Percentiles rank a stretch among this genome's conserved stretches.
Evolutionary conservation across 35 echinoderm and acorn worm genomes (phyloP).

Genomic region (Holothuria glaberrima): DNA sequence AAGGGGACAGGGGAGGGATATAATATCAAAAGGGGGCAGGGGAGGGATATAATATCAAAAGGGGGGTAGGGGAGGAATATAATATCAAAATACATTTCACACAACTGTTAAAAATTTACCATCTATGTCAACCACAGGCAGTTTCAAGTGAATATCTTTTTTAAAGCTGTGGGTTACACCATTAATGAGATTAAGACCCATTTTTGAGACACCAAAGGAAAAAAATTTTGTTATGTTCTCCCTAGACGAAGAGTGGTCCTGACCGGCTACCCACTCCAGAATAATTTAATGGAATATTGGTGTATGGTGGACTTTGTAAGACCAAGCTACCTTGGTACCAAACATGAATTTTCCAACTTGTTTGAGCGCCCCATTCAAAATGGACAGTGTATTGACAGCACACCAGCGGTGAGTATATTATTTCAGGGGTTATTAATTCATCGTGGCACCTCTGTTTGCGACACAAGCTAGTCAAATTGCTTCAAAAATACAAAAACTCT

Average conservation of each 20-base stretch:
- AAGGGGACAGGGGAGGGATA: too few relatives aligned
- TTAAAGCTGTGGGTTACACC: not conserved
- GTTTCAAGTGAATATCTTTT: not conserved
- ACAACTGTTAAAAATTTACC: too few relatives aligned
- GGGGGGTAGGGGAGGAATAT: too few relatives aligned
- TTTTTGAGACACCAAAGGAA: too few relatives aligned
- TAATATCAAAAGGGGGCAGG: too few relatives aligned
- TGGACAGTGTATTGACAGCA: slow-evolving; percentile 95
- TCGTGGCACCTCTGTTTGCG: too few relatives aligned
- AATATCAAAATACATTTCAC: too few relatives aligned
- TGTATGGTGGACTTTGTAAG: slow-evolving; percentile 99
- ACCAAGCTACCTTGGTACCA: slow-evolving; percentile 93
- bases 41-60: too few relatives aligned
- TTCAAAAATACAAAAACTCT: too few relatives aligned
- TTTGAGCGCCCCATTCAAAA: slow-evolving; percentile 96
- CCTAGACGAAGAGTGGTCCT: slow-evolving; percentile 88
- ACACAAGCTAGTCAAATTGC: too few relatives aligned
- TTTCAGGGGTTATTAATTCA: not conserved
- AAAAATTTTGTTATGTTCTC: not conserved
- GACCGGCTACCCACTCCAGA: slow-evolving; percentile 96
- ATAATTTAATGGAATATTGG: slow-evolving; percentile 96
- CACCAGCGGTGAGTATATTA: slow-evolving; percentile 73
- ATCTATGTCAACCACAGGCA: too few relatives aligned
- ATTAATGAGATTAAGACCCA: too few relatives aligned
- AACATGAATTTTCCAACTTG: slow-evolving; percentile 94